phyloP scores from a whole-genome alignment of 2,888 invertebrate species.

The Nomada fabriciana region DNA sequence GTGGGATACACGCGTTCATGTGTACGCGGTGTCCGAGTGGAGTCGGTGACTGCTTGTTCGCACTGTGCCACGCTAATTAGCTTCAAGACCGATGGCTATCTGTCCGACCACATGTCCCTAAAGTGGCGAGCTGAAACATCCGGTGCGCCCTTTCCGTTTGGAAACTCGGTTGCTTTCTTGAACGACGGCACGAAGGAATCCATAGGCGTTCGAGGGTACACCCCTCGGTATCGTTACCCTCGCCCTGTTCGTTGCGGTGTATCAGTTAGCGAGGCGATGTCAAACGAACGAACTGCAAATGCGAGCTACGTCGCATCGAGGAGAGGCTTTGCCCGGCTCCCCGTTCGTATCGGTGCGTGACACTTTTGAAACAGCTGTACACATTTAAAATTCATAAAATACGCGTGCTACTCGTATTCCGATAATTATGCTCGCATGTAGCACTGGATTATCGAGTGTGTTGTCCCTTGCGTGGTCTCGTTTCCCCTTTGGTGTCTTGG shows the following conservation, averaged over 20 bases:
- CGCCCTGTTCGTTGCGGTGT: conserved; percentile 26
- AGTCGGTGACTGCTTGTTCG: conserved; percentile 75
- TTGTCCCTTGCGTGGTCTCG: conserved; percentile 8
- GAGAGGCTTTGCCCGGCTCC: neutral
- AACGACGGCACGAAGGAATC: conserved; percentile 33
- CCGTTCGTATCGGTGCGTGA: conserved; percentile 43
- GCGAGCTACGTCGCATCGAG: conserved; percentile 12
- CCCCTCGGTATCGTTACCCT: conserved; percentile 19
- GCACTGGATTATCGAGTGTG: conserved; percentile 36
- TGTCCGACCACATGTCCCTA: conserved; percentile 80
- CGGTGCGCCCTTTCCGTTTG: conserved; percentile 73
- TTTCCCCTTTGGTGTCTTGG: neutral
- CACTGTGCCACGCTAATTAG: conserved; percentile 81
- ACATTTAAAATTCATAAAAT: conserved; percentile 55
- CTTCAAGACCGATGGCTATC: conserved; percentile 81
- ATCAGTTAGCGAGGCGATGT: conserved; percentile 55
- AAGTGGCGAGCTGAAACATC: conserved; percentile 79
- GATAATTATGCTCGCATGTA: conserved; percentile 50
- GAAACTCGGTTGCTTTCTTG: conserved; percentile 50
- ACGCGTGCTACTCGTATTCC: conserved; percentile 44
- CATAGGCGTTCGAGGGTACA: conserved; percentile 14
- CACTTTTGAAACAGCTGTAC: conserved; percentile 47
- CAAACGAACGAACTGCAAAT: conserved; percentile 59
- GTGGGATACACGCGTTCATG: conserved; percentile 54
- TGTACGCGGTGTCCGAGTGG: conserved; percentile 49